Evolutionary conservation across 2,888 invertebrate genomes (phyloP), one percentile per base, ranked within the genome.

Genomic region (Dermolepida albohirtum): DNA sequence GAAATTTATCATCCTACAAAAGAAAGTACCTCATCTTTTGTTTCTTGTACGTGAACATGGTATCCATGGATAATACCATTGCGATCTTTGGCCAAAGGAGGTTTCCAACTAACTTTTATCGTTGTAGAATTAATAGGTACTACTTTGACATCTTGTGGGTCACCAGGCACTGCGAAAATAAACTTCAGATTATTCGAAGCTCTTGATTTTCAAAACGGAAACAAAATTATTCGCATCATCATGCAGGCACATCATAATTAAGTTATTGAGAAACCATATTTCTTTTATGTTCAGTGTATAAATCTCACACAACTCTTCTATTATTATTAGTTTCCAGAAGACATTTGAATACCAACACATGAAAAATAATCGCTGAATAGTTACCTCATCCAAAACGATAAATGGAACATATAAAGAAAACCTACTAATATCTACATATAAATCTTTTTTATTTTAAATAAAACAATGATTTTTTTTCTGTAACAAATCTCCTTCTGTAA

Each of bases 41-140:
- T 89, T 86, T 96, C 96, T 83, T 96, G 96, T 1, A 96, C 93
- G 81, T 97, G 95, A 66, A 99, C 94, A 82, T 98, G 97, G 85
- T 98, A 99, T 27, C 98, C 98, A 70, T 97, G 89, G 75, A 99
- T 97, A 74, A 97, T 92, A 52, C 98, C 98, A 81, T 98, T 96
- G 72, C 94, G 91, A 78, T 97, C 96, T 78, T 94, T 94, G 75
- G 93, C 92, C 69, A 89, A 88, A 0, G 98, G 99, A 6, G 96
- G 93, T 79, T 95, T 93, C 99, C 99, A 99, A 71, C 91, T 90
- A 62, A 98, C 96, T 82, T 92, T 92, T 74, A 98, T 92, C 41
- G 97, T 91, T n/a, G 98, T 97, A 0, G 98, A 98, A 86, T 98
- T 98, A 81, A 98, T 87, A 17, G 95, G 89, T 70, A 88, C 89